Conservation (phyloP, 2,797 vertebrate species). For the Lycodopsis pacificus region DNA sequence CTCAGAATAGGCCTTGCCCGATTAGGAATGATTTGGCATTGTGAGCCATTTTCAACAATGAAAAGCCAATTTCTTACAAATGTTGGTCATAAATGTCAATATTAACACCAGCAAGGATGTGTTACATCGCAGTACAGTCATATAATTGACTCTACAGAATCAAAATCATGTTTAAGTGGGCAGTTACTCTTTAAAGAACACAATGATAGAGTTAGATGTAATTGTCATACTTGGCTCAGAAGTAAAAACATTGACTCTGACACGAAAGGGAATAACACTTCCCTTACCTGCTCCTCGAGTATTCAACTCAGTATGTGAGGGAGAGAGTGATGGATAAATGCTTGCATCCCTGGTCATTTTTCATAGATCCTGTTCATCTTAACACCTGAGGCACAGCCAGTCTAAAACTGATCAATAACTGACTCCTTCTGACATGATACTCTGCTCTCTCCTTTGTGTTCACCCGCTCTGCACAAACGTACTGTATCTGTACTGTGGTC, state of each 20-base stretch:
- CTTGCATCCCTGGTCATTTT: conserved; percentile 34
- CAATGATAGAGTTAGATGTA: background rate
- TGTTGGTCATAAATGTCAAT: background rate
- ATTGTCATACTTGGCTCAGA: background rate
- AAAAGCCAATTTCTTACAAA: background rate
- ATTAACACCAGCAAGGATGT: background rate
- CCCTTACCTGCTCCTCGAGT: background rate
- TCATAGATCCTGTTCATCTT: conserved; percentile 51
- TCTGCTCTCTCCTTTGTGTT: background rate
- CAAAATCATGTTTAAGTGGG: background rate
- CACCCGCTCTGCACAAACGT: background rate
- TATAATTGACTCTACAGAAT: background rate
- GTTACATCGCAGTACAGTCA: background rate
- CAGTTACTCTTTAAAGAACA: background rate
- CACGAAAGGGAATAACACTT: background rate
- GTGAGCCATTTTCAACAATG: background rate
- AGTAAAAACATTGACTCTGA: background rate
- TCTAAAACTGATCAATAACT: conserved; percentile 37
- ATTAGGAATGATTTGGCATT: background rate
- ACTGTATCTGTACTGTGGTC: conserved; percentile 18
- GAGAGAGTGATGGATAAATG: conserved; percentile 26
- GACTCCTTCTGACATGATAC: conserved; percentile 51
- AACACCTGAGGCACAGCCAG: conserved; percentile 45
- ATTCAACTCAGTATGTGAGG: conserved; percentile 8
- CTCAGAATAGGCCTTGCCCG: background rate